Evolutionary conservation across 2,797 vertebrate species (phyloP), one percentile per base, ranked within the genome.

Genomic region (Enteromius treurensis): DNA sequence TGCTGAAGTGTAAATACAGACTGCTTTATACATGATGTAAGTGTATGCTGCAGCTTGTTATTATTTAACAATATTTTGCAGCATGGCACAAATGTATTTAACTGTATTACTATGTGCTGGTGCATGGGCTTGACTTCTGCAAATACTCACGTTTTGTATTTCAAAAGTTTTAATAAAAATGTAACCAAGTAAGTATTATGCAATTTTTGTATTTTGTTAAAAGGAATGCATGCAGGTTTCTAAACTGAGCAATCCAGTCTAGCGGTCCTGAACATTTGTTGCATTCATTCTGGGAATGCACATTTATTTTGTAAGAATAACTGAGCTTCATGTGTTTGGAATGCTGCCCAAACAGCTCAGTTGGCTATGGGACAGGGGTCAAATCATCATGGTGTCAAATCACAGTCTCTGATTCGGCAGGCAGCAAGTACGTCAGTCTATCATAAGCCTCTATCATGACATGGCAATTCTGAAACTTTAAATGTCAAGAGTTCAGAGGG

Each of bases 111-210:
- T 83, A 74, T 80, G 53, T 73, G 55, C 53, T 77, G 51, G 70
- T 84, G 75, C 79, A 86, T 86, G 34, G 62, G 23, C 37, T 67
- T 80, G 79, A 34, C 51, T 85, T 79, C 47, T 67, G 29, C 2
- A 3, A 58, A 74, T n/a, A 34, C 47, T 65, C 79, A 19, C 80
- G 81, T 90, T 95, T 94, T 94, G 77, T 93, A 93, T 90, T 89
- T 89, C 80, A 81, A 90, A 88, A 84, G 84, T 88, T 92, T 91
- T 91, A 93, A 92, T 94, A 93, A 95, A 94, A 91, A 37, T 29
- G 85, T 76, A 83, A 83, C 40, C 81, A 58, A 53, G n/a, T 45
- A 47, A 8, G n/a, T 51, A 7, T 10, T 62, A 11, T 65, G 32
- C 53, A 21, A 37, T 75, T 76, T 47, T 79, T 64, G 53, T 83